Base-by-base conservation (phyloP, 2,113 vertebrate genomes). In the Ceyx margarethae region DNA sequence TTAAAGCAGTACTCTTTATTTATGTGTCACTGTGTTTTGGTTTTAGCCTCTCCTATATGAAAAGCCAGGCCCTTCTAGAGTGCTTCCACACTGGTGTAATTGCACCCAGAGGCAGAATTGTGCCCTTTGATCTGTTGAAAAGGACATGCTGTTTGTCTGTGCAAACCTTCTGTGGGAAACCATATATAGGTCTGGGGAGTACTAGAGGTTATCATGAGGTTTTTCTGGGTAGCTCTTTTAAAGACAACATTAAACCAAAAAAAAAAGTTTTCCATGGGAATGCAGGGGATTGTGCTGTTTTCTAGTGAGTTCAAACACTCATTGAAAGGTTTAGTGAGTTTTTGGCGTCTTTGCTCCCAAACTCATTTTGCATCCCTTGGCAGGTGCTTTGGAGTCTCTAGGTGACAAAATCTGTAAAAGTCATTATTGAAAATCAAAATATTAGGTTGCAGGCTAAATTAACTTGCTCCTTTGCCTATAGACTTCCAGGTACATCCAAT, bases 171-270 rank as follows among this genome's bases (percentile, higher is more conserved):
- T 33, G 13, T 46, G 37, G 42, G 31, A 61, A 68, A 28, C 20
- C 0, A 0, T 17, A 1, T 42, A 3, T 48, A 20, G 11, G 23
- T 73, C 21, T 83, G 26, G 57, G 43, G n/a, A 13, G 16, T 60
- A 23, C 22, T 35, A 65, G 6, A 76, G 17, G 42, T 74, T 82
- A 89, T 17, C 10, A 13, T n/a, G 35, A 65, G 13, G 10, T 57
- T 90, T 89, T 77, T 84, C 17, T 17, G 20, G 21, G 31, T 73
- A 54, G 28, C 9, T 65, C 16, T 54, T 53, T 4, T 62, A n/a
- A 80, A 66, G 31, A 17, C 20, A 20, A 6, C 54, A 29, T 3
- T 37, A 37, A 37, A 37, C 10, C 37, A 37, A 37, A 10, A 85
- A 83, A 28, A 11, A 58, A 62, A 81, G 13, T 51, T 81, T 48